Evolutionary conservation across 2,113 vertebrate genomes (phyloP), one percentile per base, ranked within the genome.

Genomic region (Syngnathoides biaculeatus): DNA sequence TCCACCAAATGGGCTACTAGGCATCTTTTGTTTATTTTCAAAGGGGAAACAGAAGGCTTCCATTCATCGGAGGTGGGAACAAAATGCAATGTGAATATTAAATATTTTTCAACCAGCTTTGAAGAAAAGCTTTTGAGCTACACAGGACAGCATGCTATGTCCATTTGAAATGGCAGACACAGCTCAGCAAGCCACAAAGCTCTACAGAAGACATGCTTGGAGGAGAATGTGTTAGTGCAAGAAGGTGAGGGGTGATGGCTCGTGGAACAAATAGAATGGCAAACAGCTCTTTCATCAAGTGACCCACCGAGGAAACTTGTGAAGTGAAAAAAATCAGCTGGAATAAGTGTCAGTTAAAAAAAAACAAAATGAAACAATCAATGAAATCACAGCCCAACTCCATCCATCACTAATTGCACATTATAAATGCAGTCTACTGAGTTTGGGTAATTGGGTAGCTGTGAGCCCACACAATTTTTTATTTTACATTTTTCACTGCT

Each of bases 261-360:
- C 69, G 77, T 11, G 39, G 48, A 78, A 82, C 77, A 77, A 69
- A 71, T 58, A 72, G 62, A 83, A 82, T 72, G 77, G 82, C 64
- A 83, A 43, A 87, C 86, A 86, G 85, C 79, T 67, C 78, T 84
- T 85, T 86, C 81, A 83, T 86, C 83, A 81, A 78, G 74, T 72
- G 74, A 71, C 57, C 72, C 71, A 47, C 53, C 58, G 17, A 79
- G 26, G 74, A 65, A 78, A 78, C 75, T 68, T 73, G 7, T 74
- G 59, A 68, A 82, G 80, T 68, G 30, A 64, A 81, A 73, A 64
- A 64, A 69, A 84, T 80, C 63, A 69, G 59, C 64, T 43, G 73
- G 64, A 65, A 68, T 77, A 79, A 85, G 71, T 74, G 39, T n/a
- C 56, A 50, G 71, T 6, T 5, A 39, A 30, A 48, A 79, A 82